Conservation (phyloP, 2,797 vertebrate genomes). For the Mareca strepera region DNA sequence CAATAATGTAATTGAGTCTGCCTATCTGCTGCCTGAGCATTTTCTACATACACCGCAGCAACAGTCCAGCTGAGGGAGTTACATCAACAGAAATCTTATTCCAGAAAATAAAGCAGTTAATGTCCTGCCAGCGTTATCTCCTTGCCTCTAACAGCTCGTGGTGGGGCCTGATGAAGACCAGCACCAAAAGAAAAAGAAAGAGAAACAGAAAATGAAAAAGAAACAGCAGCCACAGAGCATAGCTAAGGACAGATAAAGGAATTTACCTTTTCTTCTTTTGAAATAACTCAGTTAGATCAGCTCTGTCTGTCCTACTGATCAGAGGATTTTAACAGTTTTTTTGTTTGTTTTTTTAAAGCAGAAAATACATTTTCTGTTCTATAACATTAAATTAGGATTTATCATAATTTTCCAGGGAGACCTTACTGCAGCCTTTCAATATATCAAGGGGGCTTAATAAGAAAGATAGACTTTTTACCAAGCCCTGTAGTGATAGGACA, state of each 20-base stretch:
- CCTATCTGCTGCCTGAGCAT: not conserved
- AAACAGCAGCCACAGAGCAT: not conserved
- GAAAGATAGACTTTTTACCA: not conserved
- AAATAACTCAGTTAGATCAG: not conserved
- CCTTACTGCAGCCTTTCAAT: too few relatives aligned
- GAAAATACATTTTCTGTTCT: not conserved
- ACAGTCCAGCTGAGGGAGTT: rapidly evolving
- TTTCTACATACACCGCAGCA: not conserved
- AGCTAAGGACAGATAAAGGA: too few relatives aligned
- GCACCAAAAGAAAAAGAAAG: not conserved
- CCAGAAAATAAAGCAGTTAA: rapidly evolving
- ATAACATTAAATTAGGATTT: not conserved
- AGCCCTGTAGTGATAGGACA: not conserved
- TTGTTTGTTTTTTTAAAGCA: not conserved
- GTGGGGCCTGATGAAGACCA: not conserved
- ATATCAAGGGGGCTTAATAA: too few relatives aligned
- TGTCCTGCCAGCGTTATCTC: not conserved
- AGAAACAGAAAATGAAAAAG: not conserved
- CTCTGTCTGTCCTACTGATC: not conserved
- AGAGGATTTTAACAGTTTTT: not conserved
- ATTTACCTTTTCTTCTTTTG: not conserved
- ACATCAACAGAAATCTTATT: too few relatives aligned
- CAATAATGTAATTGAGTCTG: not conserved
- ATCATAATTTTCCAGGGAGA: not conserved
- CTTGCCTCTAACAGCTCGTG: rapidly evolving